Evolutionary conservation across 1,140 invertebrate genomes (phyloP).

Genomic region (Temnothorax curvispinosus): DNA sequence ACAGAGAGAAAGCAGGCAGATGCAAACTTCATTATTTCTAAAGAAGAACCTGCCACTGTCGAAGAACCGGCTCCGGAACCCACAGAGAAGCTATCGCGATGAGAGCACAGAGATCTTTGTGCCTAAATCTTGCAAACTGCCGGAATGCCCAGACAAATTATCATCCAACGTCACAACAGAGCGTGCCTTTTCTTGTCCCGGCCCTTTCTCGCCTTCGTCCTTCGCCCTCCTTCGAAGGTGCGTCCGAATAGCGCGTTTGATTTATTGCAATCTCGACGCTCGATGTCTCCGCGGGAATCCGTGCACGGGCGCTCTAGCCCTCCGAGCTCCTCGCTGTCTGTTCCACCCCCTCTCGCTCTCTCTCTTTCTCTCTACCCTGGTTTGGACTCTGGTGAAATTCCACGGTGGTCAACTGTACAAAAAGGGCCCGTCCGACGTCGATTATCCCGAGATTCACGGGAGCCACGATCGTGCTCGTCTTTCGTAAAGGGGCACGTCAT

Average conservation of each 20-base stretch:
- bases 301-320: constrained; percentile 1
- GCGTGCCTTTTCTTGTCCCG: constrained; percentile 70
- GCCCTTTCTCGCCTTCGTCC: constrained; percentile 36
- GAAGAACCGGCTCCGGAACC: constrained; percentile 19
- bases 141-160: constrained; percentile 77
- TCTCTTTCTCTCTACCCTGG: neutral
- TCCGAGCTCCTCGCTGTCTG: neutral
- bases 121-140: constrained; percentile 69
- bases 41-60: constrained; percentile 52
- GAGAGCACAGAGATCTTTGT: constrained; percentile 41
- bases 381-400: constrained; percentile 52
- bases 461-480: neutral
- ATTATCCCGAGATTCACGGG: constrained; percentile 57
- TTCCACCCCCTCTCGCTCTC: neutral
- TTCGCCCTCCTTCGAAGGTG: constrained; percentile 20
- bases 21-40: constrained; percentile 34
- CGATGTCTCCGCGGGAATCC: constrained; percentile 67
- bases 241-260: constrained; percentile 68
- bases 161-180: constrained; percentile 76
- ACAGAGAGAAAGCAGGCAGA: constrained; percentile 1
- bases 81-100: neutral
- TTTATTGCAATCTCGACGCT: constrained; percentile 75
- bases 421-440: constrained; percentile 55
- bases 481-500: neutral
- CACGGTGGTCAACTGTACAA: constrained; percentile 70